A percentile compares a stretch with the other conserved stretches of the same genome.
Evolutionary conservation across 2,113 vertebrate genomes (phyloP).

Genomic region (Melierax canorus): DNA sequence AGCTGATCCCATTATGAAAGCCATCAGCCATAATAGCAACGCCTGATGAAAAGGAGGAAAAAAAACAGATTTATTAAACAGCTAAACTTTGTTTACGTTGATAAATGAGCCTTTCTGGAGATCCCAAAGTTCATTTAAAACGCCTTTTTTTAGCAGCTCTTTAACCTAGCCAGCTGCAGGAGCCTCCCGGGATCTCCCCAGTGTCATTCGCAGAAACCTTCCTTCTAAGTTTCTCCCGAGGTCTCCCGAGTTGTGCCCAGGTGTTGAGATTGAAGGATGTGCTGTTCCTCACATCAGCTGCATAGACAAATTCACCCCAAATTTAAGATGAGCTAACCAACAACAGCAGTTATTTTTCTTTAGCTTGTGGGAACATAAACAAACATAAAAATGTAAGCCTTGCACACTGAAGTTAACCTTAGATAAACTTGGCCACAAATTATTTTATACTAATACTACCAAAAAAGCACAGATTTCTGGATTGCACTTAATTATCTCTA

Average conservation of each 20-base stretch:
- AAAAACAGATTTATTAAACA: conserved; percentile 44
- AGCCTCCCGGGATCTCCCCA: not conserved
- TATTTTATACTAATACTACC: not conserved
- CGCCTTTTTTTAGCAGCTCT: not conserved
- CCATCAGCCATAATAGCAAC: not conserved
- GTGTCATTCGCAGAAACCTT: conserved; percentile 25
- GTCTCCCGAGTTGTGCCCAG: conserved; percentile 50
- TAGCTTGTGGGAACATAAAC: not conserved
- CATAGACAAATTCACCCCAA: no score
- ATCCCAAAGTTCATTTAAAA: not conserved
- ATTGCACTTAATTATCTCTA: not conserved
- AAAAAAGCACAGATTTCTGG: not conserved
- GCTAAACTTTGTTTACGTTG: conserved; percentile 55
- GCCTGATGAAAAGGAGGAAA: not conserved
- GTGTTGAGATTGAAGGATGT: conserved; percentile 70
- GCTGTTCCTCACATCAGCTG: conserved; percentile 62
- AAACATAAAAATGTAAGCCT: not conserved
- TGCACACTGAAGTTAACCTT: not conserved
- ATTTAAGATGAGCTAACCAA: not conserved
- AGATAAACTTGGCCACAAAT: not conserved
- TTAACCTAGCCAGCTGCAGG: conserved; percentile 51
- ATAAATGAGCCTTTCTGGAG: conserved; percentile 60
- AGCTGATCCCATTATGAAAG: not conserved
- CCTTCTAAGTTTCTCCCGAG: conserved; percentile 34
- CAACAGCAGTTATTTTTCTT: not conserved